Percentiles rank a stretch among this genome's conserved stretches.
Evolutionary conservation across 2,888 invertebrate genomes (phyloP).

Genomic region (Gortyna flavago): DNA sequence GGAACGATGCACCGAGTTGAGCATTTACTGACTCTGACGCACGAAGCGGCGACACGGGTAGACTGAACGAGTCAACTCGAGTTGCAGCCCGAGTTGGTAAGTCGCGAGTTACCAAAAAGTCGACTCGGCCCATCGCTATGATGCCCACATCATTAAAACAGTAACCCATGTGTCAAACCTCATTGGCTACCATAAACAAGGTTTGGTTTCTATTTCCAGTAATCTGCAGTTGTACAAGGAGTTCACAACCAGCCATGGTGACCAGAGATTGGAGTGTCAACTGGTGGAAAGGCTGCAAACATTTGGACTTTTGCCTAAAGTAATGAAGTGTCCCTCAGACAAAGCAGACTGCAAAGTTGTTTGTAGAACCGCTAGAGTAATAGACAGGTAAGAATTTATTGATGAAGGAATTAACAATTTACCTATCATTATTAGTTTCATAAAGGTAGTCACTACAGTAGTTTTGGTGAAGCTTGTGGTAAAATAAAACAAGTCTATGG

Average conservation of each 20-base stretch:
- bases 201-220: conserved; percentile 71
- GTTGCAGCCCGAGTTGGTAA: no score
- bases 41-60: no score
- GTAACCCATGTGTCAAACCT: not conserved
- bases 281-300: conserved; percentile 79
- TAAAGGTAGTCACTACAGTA: not conserved
- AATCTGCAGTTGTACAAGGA: conserved; percentile 80
- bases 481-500: not conserved
- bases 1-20: no score
- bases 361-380: conserved; percentile 81
- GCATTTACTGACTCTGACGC: no score
- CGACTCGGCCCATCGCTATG: no score
- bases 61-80: no score
- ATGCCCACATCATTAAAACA: no score
- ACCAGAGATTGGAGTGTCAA: conserved; percentile 77
- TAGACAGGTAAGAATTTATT: conserved; percentile 78
- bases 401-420: not conserved
- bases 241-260: conserved; percentile 71
- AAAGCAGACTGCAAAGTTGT: conserved; percentile 77
- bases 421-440: not conserved
- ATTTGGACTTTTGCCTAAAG: conserved; percentile 78
- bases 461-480: not conserved
- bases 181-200: not conserved
- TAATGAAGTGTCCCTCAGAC: conserved; percentile 74
- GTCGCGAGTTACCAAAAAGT: no score